Conservation (phyloP, 2,113 vertebrate genomes). For the Leucoraja erinaceus region DNA sequence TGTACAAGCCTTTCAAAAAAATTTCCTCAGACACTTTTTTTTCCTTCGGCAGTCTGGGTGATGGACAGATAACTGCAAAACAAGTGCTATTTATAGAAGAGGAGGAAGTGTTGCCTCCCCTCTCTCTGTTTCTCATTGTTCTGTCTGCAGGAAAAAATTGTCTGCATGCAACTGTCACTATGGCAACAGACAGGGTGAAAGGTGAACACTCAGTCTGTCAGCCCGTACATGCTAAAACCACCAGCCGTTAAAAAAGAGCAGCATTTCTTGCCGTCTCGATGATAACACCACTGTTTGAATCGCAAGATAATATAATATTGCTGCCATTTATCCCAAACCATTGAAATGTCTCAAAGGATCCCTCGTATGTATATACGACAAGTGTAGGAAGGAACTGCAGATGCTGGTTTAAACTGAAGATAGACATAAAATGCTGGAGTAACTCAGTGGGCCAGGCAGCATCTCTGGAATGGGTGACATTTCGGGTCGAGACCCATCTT, state of each 20-base stretch:
- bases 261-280: not conserved
- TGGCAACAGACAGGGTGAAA: slow-evolving; percentile 32
- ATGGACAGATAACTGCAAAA: slow-evolving; percentile 37
- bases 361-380: not conserved
- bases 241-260: slow-evolving; percentile 17
- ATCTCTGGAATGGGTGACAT: too few species aligned
- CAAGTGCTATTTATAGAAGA: slow-evolving; percentile 35
- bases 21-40: slow-evolving; percentile 19
- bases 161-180: slow-evolving; percentile 32
- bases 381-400: too few species aligned
- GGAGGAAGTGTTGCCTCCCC: slow-evolving; percentile 26
- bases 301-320: slow-evolving; percentile 18
- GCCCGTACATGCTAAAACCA: slow-evolving; percentile 29
- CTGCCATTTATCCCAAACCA: not conserved
- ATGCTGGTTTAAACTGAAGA: too few species aligned
- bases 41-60: not conserved
- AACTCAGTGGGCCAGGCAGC: too few species aligned
- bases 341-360: slow-evolving; percentile 24
- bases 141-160: slow-evolving; percentile 34
- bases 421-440: too few species aligned
- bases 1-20: slow-evolving; percentile 22
- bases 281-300: slow-evolving; percentile 11
- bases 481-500: too few species aligned
- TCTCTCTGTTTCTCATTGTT: slow-evolving; percentile 33
- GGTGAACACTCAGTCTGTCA: slow-evolving; percentile 31